Conservation (phyloP, 2,797 vertebrate genomes). For the Urocyon cinereoargenteus region DNA sequence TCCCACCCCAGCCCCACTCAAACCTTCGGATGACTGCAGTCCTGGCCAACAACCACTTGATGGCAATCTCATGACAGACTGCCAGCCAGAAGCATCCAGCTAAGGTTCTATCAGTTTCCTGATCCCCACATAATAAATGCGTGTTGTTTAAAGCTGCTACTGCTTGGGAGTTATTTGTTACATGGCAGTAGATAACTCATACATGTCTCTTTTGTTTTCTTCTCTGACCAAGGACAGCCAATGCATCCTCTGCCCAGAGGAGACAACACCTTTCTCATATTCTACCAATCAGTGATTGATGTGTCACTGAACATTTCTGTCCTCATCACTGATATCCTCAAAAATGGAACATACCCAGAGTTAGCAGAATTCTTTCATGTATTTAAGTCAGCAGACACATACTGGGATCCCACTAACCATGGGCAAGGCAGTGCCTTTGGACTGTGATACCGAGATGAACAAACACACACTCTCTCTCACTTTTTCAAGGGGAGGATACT, state of each 20-base stretch:
- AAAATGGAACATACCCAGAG: background rate
- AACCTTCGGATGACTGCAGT: background rate
- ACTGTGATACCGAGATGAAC: background rate
- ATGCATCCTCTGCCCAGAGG: background rate
- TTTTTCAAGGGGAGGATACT: background rate
- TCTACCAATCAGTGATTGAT: background rate
- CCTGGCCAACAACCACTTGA: fast-evolving
- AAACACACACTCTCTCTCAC: background rate
- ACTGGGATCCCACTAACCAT: background rate
- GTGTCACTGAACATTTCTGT: background rate
- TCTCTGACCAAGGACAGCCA: background rate
- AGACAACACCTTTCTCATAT: background rate
- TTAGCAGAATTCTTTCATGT: background rate
- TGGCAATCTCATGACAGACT: background rate
- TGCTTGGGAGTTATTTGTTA: background rate
- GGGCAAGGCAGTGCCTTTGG: background rate
- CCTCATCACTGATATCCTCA: background rate
- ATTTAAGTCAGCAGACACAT: background rate
- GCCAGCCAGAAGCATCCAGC: background rate
- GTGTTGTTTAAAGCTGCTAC: background rate
- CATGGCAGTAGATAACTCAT: background rate
- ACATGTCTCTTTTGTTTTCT: background rate
- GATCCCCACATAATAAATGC: background rate
- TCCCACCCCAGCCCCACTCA: background rate
- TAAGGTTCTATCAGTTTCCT: background rate